These are phyloP conservation scores for Drosophila mettleri DNA, from an alignment of 2,888 invertebrate genomes.

Conservation along the genomic window DNA sequence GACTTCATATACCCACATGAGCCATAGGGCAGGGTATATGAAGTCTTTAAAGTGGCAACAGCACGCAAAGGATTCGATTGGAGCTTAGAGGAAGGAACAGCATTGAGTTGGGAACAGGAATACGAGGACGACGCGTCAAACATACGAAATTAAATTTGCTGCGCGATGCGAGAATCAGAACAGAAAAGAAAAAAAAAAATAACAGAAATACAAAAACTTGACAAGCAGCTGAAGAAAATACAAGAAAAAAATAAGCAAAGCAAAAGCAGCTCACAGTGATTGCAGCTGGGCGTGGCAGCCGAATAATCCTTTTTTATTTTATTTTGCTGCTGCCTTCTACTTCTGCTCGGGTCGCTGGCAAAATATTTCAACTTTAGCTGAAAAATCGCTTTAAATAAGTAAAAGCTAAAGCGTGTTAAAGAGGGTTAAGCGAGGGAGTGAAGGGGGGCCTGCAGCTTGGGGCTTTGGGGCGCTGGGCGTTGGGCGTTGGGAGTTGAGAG, in stretches of 20 bases:
- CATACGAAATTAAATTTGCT: conserved; percentile 76
- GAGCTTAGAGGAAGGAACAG: conserved; percentile 7
- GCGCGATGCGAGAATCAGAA: conserved; percentile 35
- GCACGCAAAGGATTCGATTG: conserved; percentile 43
- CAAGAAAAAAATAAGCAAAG: conserved; percentile 10
- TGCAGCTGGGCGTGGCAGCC: conserved; percentile 55
- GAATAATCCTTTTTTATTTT: conserved; percentile 67
- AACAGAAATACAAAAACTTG: conserved; percentile 30
- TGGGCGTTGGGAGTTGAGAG: background rate
- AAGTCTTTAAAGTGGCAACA: conserved; percentile 53
- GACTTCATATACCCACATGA: background rate
- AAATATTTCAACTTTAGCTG: conserved; percentile 52
- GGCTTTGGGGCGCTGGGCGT: background rate
- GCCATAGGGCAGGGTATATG: conserved; percentile 17
- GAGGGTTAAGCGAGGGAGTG: conserved; percentile 1
- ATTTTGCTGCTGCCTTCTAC: conserved; percentile 12
- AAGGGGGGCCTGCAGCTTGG: background rate
- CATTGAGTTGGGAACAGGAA: background rate
- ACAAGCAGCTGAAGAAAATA: conserved; percentile 40
- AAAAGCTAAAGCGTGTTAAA: conserved; percentile 13
- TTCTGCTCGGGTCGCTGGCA: conserved; percentile 18
- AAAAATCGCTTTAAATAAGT: conserved; percentile 65
- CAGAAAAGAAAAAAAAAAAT: conserved; percentile 38
- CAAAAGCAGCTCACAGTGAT: conserved; percentile 42
- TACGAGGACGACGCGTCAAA: conserved; percentile 65